Conservation (phyloP, 2,888 invertebrate genomes). For the Stenodema calcarata region DNA sequence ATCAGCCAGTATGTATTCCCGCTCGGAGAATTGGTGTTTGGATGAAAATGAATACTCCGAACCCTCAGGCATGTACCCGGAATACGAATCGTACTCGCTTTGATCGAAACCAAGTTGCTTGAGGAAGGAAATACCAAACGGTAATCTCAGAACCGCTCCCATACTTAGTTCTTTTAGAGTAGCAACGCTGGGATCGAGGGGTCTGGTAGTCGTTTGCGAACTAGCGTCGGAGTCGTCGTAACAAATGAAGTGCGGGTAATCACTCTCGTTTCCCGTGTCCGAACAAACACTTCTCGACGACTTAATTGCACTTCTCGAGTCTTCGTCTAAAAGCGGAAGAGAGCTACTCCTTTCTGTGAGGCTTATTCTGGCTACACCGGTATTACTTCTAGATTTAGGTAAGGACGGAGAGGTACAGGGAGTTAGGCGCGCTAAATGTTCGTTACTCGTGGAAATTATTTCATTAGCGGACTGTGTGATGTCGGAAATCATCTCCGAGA, state of each 20-base stretch:
- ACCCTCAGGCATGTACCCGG: conserved; percentile 45
- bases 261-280: not conserved
- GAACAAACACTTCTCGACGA: conserved; percentile 35
- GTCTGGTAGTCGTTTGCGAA: conserved; percentile 27
- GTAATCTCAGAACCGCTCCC: conserved; percentile 36
- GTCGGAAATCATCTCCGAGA: conserved; percentile 25
- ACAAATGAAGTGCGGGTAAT: conserved; percentile 14
- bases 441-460: conserved; percentile 19
- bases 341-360: conserved; percentile 17
- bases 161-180: conserved; percentile 43
- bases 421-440: conserved; percentile 12
- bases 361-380: not conserved
- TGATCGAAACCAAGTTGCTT: conserved; percentile 46
- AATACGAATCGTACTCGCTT: conserved; percentile 41
- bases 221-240: conserved; percentile 33
- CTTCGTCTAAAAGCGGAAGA: conserved; percentile 15
- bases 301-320: not conserved
- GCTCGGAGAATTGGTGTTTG: conserved; percentile 26
- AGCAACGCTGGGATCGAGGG: not conserved
- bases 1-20: conserved; percentile 14
- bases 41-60: conserved; percentile 48
- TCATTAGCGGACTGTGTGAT: conserved; percentile 25
- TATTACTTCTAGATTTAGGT: not conserved
- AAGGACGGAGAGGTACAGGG: not conserved
- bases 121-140: conserved; percentile 24